These are phyloP conservation scores for Danio choprae DNA, from an alignment of 2,797 vertebrate species.

Conservation along the genomic window DNA sequence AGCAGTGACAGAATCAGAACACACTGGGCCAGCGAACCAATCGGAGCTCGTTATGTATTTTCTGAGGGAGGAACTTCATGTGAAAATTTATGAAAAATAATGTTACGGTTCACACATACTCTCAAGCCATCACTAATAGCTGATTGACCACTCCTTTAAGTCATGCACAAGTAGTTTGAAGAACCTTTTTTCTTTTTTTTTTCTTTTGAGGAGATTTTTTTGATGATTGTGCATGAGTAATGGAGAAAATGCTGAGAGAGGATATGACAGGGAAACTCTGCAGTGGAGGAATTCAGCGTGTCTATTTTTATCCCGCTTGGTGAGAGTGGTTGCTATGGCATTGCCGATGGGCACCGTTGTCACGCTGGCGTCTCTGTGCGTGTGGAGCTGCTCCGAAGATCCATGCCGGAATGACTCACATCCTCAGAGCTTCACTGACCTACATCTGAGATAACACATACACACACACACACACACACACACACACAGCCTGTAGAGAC, in stretches of 20 bases:
- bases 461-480: slow-evolving; percentile 59
- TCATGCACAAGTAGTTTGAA: neutral
- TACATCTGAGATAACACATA: slow-evolving; percentile 70
- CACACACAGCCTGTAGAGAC: slow-evolving; percentile 50
- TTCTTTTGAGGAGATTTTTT: neutral
- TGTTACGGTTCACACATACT: no score
- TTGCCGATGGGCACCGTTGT: slow-evolving; percentile 71
- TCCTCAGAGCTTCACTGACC: slow-evolving; percentile 77
- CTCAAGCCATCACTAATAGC: no score
- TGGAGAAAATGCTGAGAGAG: slow-evolving; percentile 15
- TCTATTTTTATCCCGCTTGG: slow-evolving; percentile 72
- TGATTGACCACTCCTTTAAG: no score
- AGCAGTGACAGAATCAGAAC: no score
- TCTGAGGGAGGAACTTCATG: no score
- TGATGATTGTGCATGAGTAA: neutral
- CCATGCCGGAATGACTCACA: slow-evolving; percentile 78
- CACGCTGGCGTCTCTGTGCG: slow-evolving; percentile 67
- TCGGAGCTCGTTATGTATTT: no score
- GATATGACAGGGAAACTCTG: slow-evolving; percentile 63
- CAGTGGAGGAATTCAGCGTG: slow-evolving; percentile 68
- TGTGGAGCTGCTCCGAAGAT: slow-evolving; percentile 67
- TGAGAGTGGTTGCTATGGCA: slow-evolving; percentile 75
- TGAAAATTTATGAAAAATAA: no score
- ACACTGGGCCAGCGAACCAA: no score
- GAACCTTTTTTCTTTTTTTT: neutral